Conservation (phyloP, 2,888 invertebrate genomes). For the Acanthacorydalis orientalis region DNA sequence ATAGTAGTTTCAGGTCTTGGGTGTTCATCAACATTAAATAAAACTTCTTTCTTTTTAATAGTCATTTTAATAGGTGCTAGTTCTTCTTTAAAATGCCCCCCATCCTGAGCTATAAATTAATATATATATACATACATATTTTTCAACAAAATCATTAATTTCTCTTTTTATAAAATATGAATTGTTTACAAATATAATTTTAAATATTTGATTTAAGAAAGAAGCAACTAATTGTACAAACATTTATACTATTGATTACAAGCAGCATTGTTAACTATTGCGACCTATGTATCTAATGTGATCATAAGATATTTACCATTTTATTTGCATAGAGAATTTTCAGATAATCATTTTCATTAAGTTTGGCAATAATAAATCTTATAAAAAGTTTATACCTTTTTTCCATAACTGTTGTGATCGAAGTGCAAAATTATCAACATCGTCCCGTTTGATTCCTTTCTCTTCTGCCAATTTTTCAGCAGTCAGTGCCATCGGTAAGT, state of each 20-base stretch:
- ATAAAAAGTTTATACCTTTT: constrained; percentile 38
- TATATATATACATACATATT: neutral
- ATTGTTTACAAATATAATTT: no score
- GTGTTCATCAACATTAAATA: constrained; percentile 79
- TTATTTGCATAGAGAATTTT: no score
- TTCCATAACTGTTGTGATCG: constrained; percentile 81
- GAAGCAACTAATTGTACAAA: no score
- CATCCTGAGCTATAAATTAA: constrained; percentile 54
- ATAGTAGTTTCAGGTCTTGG: constrained; percentile 77
- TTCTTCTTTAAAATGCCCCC: constrained; percentile 80
- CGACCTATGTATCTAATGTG: no score
- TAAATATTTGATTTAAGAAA: no score
- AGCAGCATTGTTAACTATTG: no score
- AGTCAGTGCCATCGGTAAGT: constrained; percentile 89
- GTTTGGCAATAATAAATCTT: neutral
- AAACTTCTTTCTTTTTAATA: constrained; percentile 65
- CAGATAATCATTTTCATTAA: no score
- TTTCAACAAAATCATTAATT: neutral
- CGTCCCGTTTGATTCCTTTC: constrained; percentile 61
- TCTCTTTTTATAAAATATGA: neutral
- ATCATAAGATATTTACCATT: no score
- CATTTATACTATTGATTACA: no score
- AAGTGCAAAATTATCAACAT: constrained; percentile 73
- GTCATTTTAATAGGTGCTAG: constrained; percentile 72
- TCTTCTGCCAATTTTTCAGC: constrained; percentile 85